Base-by-base conservation (phyloP, 2,113 vertebrate species). In the Meriones unguiculatus region DNA sequence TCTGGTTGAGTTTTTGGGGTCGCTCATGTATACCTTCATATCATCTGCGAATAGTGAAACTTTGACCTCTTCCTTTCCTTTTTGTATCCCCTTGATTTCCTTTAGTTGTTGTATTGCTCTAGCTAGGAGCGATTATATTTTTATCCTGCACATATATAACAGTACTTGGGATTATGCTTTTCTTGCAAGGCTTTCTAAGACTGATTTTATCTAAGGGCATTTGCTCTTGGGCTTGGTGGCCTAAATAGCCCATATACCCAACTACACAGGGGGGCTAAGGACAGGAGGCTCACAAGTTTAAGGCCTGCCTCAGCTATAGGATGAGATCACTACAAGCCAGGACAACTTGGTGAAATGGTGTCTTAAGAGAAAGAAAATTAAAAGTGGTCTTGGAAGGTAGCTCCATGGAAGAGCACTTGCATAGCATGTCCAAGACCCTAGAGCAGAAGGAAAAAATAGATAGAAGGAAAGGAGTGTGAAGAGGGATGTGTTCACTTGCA, bases 101-200 rank as follows among this genome's bases (percentile, higher is more conserved):
- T 46, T 46, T 46, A 46, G 46, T 46, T 46, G 46, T 46, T 46
- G 46, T 46, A 46, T 46, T 46, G 46, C 46, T 46, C 46, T 46
- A 46, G 46, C 5, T 46, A 46, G 46, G 46, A 46, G 46, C 46
- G 46, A 46, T 46, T 86, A 25, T 32, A 32, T 14, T 93, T 87
- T 93, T 80, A 65, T n/a, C 65, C 22, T 32, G 90, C 30, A 80
- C 41, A 65, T 80, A 35, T 30, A 75, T 87, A 41, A 9, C 18
- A 46, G 18, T 88, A 85, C 67, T 94, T 94, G 85, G 18, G 41
- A 59, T 67, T 91, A 80, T 90, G 59, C 54, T 87, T 97, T 96
- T 94, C 87, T 81, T 87, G 18, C 22, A 84, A 78, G 65, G n/a
- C 20, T 50, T 78, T 28, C 50, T 25, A 15, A 75, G 81, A 69